Evolutionary conservation across 2,888 invertebrate genomes (phyloP).

Genomic region (Pemphredon lugubris): DNA sequence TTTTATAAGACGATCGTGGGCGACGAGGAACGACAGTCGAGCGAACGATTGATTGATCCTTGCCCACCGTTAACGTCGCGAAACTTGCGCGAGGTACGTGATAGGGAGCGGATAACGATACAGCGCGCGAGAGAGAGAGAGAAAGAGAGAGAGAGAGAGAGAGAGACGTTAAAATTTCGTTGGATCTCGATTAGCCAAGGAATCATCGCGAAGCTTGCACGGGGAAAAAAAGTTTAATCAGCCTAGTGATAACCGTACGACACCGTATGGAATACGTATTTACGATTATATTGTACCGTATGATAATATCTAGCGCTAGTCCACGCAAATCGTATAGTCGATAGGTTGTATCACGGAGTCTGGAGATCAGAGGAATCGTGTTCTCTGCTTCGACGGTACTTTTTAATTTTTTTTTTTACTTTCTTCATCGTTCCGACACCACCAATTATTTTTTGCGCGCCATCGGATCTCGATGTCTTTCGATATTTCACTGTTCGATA

Average conservation of each 20-base stretch:
- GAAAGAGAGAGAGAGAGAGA: too few species aligned
- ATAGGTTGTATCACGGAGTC: slow-evolving; percentile 53
- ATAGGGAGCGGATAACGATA: too few species aligned
- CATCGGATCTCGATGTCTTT: too few species aligned
- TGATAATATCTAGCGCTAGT: slow-evolving; percentile 62
- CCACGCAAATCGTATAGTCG: slow-evolving; percentile 57
- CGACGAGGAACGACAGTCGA: neutral
- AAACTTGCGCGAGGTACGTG: too few species aligned
- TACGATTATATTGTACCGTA: slow-evolving; percentile 63
- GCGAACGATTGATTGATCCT: too few species aligned
- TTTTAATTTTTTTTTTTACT: neutral
- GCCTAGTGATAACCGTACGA: slow-evolving; percentile 57
- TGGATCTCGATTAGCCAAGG: slow-evolving; percentile 46
- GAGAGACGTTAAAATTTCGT: slow-evolving; percentile 17
- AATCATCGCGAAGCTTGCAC: slow-evolving; percentile 40
- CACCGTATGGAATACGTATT: slow-evolving; percentile 54
- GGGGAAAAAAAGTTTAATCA: slow-evolving; percentile 54
- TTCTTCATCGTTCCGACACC: too few species aligned
- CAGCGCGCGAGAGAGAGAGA: too few species aligned
- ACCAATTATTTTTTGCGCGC: too few species aligned
- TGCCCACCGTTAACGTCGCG: neutral
- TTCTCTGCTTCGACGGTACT: slow-evolving; percentile 7
- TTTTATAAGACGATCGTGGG: too few species aligned
- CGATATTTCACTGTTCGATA: too few species aligned
- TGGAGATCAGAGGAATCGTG: slow-evolving; percentile 45